Evolutionary conservation across 53 echinoderm and acorn worm genomes (phyloP), one percentile per base, ranked within the genome.

Genomic region (Holothuria scabra): DNA sequence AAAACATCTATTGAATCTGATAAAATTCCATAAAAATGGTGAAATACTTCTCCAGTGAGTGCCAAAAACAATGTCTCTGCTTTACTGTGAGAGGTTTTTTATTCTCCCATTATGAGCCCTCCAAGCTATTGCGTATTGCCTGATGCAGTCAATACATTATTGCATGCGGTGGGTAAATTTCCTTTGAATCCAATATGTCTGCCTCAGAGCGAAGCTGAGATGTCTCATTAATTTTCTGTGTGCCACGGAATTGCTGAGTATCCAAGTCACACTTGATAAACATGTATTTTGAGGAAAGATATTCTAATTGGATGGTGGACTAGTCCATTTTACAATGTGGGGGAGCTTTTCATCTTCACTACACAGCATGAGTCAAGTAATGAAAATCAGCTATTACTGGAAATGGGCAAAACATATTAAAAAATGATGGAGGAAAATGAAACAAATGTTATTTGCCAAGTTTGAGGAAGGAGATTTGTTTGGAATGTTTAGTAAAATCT

Each of bases 191-290:
- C 41, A 70, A 70, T 70, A 70, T 38, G 44, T 70, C 70, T 12
- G 38, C 70, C 24, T 70, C 31, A 28, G 67, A 66, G 20, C 31
- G 3, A 33, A 32, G 19, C 67, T 32, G 19, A 62, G 63, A 62
- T 10, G n/a, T 70, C 70, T 70, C 70, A 38, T 70, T 70, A 70
- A 70, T 23, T 38, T 38, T 70, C 46, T 70, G 38, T 67, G 21
- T 31, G 9, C 38, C 70, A 23, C 19, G 22, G 37, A 44, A 38
- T 70, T 18, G 24, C 29, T 62, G 24, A 26, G 71, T 71, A 71
- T 71, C 71, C n/a, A 46, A 71, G 71, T 71, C 44, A 71, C 41
- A 71, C 44, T 46, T 71, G 38, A 41, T 71, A 71, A 71, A 71
- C 71, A 41, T 22, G 46, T 46, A 71, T 41, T 71, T 41, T 71